Evolutionary conservation across 2,888 invertebrate species (phyloP).

Genomic region (Iphiclides podalirius): DNA sequence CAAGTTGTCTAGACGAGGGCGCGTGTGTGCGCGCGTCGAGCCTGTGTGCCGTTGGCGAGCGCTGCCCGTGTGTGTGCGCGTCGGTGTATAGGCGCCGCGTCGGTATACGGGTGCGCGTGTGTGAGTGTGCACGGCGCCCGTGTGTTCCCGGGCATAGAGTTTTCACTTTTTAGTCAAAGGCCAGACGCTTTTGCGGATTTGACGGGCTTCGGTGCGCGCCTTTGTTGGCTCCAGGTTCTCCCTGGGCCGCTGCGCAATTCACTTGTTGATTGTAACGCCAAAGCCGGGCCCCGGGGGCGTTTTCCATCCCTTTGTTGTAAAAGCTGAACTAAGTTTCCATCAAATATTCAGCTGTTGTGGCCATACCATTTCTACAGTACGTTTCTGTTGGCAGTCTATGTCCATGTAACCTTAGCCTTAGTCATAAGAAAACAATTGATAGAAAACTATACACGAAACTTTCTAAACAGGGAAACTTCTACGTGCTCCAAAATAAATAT

Average conservation of each 20-base stretch:
- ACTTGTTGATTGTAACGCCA: constrained; percentile 14
- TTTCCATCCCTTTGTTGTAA: too few species aligned
- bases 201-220: constrained; percentile 13
- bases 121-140: constrained; percentile 26
- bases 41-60: constrained; percentile 35
- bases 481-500: too few species aligned
- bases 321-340: too few species aligned
- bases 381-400: too few species aligned
- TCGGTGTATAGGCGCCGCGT: constrained; percentile 15
- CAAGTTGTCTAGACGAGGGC: constrained; percentile 71
- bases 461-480: too few species aligned
- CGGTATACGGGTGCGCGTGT: constrained; percentile 7
- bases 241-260: not conserved
- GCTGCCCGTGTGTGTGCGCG: constrained; percentile 35
- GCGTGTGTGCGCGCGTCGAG: constrained; percentile 41
- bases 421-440: too few species aligned
- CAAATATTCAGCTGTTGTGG: too few species aligned
- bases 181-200: constrained; percentile 22
- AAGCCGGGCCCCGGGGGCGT: not conserved
- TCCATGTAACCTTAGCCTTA: too few species aligned
- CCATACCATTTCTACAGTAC: too few species aligned
- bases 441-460: too few species aligned
- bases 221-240: constrained; percentile 19
- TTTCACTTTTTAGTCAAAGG: constrained; percentile 31
- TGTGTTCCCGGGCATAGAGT: constrained; percentile 32